A percentile compares a stretch with the other conserved stretches of the same genome.
Evolutionary conservation across 2,888 invertebrate genomes (phyloP).

Genomic region (Zygothrica quintamaculata): DNA sequence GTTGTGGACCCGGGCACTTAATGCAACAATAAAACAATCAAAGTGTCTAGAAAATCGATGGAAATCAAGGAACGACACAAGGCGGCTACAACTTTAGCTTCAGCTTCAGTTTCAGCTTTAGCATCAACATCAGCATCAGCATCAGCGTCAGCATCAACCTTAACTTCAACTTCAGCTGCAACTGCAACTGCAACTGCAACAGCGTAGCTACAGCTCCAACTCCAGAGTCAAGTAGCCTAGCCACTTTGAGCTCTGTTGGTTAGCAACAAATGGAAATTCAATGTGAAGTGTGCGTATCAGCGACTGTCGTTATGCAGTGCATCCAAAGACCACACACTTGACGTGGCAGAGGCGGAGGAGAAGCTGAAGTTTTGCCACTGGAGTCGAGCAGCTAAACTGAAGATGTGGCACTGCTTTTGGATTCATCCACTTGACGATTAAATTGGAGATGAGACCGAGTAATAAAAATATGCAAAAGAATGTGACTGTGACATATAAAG

Average conservation of each 20-base stretch:
- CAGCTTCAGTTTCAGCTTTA: slow-evolving; percentile 22
- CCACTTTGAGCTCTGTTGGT: slow-evolving; percentile 56
- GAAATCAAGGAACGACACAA: slow-evolving; percentile 69
- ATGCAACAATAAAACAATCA: slow-evolving; percentile 80
- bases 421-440: slow-evolving; percentile 58
- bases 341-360: slow-evolving; percentile 33
- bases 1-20: slow-evolving; percentile 60
- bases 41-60: slow-evolving; percentile 80
- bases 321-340: slow-evolving; percentile 76
- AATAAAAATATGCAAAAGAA: not conserved
- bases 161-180: slow-evolving; percentile 40
- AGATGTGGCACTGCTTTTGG: slow-evolving; percentile 34
- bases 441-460: slow-evolving; percentile 58
- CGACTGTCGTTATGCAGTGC: slow-evolving; percentile 75
- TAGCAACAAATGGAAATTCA: slow-evolving; percentile 74
- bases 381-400: slow-evolving; percentile 7
- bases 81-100: slow-evolving; percentile 19
- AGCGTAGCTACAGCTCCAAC: too few species aligned
- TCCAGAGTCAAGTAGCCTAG: slow-evolving; percentile 53
- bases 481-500: not conserved
- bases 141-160: not conserved
- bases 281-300: slow-evolving; percentile 78
- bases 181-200: slow-evolving; percentile 10
- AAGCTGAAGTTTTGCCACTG: slow-evolving; percentile 7
- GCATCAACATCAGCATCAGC: slow-evolving; percentile 25